phyloP scores from a whole-genome alignment of 2,797 vertebrate genomes.

The Phoxinus dragarum region DNA sequence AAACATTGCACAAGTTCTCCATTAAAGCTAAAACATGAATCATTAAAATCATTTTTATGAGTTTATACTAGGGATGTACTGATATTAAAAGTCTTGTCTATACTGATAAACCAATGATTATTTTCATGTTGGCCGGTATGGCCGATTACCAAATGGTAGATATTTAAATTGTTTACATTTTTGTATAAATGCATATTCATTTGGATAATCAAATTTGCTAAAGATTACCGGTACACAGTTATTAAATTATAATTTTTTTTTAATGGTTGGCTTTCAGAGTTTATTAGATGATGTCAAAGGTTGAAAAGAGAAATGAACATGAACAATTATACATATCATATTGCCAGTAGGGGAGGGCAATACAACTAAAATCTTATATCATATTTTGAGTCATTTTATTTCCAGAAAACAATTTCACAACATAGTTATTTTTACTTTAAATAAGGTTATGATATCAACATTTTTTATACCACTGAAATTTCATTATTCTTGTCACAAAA shows the following conservation, averaged over 20 bases:
- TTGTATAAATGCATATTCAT: neutral
- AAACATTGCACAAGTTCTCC: constrained; percentile 36
- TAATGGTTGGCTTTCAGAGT: neutral
- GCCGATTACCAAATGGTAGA: neutral
- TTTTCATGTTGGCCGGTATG: neutral
- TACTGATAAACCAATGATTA: constrained; percentile 1
- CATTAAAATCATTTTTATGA: constrained; percentile 23
- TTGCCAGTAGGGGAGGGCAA: neutral
- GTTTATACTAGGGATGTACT: neutral
- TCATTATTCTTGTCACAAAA: too few species aligned
- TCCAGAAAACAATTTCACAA: neutral
- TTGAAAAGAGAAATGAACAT: neutral
- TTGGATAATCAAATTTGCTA: neutral
- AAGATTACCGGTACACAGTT: neutral
- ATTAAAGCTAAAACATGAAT: constrained; percentile 35
- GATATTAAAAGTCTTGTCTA: constrained; percentile 11
- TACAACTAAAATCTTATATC: neutral
- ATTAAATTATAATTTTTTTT: neutral
- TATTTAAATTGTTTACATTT: neutral
- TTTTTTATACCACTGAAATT: too few species aligned
- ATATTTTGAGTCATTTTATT: neutral
- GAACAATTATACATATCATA: neutral
- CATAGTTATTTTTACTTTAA: neutral
- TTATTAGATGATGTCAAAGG: neutral
- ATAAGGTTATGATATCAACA: neutral